phyloP scores from a whole-genome alignment of 2,113 vertebrate species.

The Antennarius striatus region DNA sequence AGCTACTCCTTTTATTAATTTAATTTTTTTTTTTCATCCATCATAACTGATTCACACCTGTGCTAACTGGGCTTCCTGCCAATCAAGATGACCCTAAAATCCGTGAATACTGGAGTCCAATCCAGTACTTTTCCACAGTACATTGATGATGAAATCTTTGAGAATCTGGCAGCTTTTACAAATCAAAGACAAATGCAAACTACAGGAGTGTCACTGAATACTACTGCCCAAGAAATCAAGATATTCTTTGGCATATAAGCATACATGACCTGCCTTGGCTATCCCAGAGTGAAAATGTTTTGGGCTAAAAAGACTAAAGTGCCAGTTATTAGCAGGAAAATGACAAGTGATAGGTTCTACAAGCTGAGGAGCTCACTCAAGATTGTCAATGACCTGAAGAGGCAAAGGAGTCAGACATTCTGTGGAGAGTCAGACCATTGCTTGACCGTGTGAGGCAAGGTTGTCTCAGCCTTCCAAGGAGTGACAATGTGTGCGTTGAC shows the following conservation, averaged over 20 bases:
- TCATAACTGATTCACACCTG: not conserved
- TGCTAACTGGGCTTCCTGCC: too few species aligned
- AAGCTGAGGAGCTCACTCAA: constrained; percentile 42
- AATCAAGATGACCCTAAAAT: too few species aligned
- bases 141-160: too few species aligned
- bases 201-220: too few species aligned
- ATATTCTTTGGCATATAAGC: too few species aligned
- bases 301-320: constrained; percentile 6
- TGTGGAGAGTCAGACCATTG: constrained; percentile 45
- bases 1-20: too few species aligned
- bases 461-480: constrained; percentile 16
- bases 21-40: too few species aligned
- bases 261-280: too few species aligned
- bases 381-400: constrained; percentile 36
- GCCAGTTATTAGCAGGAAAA: constrained; percentile 2
- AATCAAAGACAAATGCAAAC: too few species aligned
- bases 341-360: constrained; percentile 17
- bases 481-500: constrained; percentile 22
- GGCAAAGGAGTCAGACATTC: constrained; percentile 27
- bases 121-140: not conserved
- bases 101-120: not conserved
- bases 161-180: too few species aligned
- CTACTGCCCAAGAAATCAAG: too few species aligned
- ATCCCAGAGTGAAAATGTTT: too few species aligned
- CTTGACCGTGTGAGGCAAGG: constrained; percentile 28